These are phyloP conservation scores for Ellobium chinense DNA, from an alignment of 2,888 invertebrate genomes.

Conservation along the genomic window DNA sequence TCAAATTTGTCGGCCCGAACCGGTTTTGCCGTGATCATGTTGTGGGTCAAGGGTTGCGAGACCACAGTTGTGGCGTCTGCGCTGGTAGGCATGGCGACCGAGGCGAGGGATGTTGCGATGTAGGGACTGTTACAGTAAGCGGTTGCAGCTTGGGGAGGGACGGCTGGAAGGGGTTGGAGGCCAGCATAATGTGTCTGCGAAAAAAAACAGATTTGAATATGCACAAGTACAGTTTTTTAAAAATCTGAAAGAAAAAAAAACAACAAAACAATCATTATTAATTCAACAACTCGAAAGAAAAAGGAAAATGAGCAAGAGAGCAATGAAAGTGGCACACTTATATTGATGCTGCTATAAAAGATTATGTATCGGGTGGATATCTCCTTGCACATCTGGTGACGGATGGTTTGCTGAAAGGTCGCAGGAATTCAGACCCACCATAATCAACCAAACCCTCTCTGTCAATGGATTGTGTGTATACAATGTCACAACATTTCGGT, in stretches of 20 bases:
- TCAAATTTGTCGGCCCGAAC: slow-evolving; percentile 45
- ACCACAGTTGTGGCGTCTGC: slow-evolving; percentile 27
- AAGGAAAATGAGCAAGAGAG: too few species aligned
- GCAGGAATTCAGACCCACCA: too few species aligned
- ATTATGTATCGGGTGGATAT: too few species aligned
- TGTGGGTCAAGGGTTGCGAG: slow-evolving; percentile 33
- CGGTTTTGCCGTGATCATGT: slow-evolving; percentile 39
- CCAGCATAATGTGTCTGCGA: slow-evolving; percentile 36
- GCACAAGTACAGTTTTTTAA: not conserved
- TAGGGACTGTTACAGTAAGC: slow-evolving; percentile 41
- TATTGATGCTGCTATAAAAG: too few species aligned
- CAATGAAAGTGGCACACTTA: too few species aligned
- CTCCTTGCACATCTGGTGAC: too few species aligned
- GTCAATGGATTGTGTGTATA: too few species aligned
- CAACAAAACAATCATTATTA: not conserved
- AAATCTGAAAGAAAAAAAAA: not conserved
- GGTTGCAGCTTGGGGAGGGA: slow-evolving; percentile 29
- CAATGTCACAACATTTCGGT: too few species aligned
- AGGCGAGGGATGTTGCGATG: slow-evolving; percentile 30
- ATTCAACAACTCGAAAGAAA: too few species aligned
- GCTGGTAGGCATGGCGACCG: slow-evolving; percentile 31
- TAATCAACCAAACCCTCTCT: too few species aligned
- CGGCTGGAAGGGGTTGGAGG: slow-evolving; percentile 33
- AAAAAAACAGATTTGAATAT: not conserved
- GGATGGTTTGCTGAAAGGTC: too few species aligned